Evolutionary conservation across 2,113 vertebrate genomes (phyloP).

Genomic region (Gadus macrocephalus): DNA sequence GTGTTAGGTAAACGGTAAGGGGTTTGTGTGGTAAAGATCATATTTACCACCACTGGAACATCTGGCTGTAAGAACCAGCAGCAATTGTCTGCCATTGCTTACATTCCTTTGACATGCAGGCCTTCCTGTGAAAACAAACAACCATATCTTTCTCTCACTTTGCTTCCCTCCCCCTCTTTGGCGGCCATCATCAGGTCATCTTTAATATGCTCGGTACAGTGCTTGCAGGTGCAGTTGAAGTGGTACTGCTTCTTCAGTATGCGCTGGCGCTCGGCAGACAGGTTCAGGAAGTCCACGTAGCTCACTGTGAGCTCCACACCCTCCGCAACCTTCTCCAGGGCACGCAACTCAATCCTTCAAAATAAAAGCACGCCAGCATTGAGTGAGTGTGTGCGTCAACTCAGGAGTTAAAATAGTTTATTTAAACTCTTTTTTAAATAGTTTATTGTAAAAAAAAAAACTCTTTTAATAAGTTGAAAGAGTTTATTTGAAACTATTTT

Average conservation of each 20-base stretch:
- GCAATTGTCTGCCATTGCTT: too few relatives aligned
- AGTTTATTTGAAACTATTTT: too few relatives aligned
- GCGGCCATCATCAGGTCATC: slow-evolving; percentile 83
- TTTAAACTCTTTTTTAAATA: too few relatives aligned
- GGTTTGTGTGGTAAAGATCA: too few relatives aligned
- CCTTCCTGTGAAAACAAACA: too few relatives aligned
- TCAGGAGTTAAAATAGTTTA: too few relatives aligned
- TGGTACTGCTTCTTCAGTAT: slow-evolving; percentile 84
- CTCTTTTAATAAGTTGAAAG: too few relatives aligned
- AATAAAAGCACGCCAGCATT: background rate
- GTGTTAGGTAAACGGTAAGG: too few relatives aligned
- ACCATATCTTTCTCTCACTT: slow-evolving; percentile 17
- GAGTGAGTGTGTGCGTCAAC: background rate
- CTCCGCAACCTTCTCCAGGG: slow-evolving; percentile 76
- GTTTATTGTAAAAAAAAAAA: too few relatives aligned
- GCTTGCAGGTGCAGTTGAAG: slow-evolving; percentile 85
- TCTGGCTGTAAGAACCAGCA: too few relatives aligned
- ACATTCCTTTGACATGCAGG: too few relatives aligned
- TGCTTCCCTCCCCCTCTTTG: slow-evolving; percentile 57
- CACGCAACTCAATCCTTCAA: slow-evolving; percentile 87
- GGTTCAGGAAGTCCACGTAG: slow-evolving; percentile 90
- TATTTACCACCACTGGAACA: too few relatives aligned
- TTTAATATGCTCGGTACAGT: slow-evolving; percentile 81
- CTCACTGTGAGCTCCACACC: slow-evolving; percentile 87
- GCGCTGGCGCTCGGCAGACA: slow-evolving; percentile 79